phyloP scores from a whole-genome alignment of 1,140 invertebrate genomes.

The Globodera ellingtonae region DNA sequence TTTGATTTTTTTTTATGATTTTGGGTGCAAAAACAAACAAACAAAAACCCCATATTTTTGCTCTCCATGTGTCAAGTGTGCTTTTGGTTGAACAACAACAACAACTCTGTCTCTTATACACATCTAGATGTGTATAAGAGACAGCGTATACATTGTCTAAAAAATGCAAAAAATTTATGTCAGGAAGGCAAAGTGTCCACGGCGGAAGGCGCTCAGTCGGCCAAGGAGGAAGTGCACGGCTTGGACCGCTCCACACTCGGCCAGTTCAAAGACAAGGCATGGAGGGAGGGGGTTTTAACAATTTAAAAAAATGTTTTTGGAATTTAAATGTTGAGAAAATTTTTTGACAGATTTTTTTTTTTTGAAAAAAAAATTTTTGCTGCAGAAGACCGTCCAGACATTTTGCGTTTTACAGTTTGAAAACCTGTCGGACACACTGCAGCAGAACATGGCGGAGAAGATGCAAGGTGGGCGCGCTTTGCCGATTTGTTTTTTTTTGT shows the following conservation, averaged over 20 bases:
- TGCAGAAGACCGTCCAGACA: background rate
- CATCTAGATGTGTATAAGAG: too few relatives aligned
- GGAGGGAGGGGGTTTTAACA: conserved; percentile 22
- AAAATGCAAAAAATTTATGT: conserved; percentile 25
- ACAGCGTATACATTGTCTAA: too few relatives aligned
- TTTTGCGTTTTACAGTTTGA: conserved; percentile 27
- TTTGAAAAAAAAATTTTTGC: background rate
- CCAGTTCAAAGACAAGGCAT: conserved; percentile 47
- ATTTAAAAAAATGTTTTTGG: background rate
- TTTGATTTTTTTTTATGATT: too few relatives aligned
- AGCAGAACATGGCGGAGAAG: background rate
- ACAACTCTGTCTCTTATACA: too few relatives aligned
- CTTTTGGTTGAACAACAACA: too few relatives aligned
- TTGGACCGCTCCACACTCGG: conserved; percentile 55
- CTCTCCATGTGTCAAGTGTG: too few relatives aligned
- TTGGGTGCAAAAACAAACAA: too few relatives aligned
- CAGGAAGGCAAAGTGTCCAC: conserved; percentile 20
- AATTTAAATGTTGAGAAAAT: conserved; percentile 33
- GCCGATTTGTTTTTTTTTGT: background rate
- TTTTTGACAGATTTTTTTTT: background rate
- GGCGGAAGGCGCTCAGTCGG: conserved; percentile 31
- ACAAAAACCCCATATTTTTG: too few relatives aligned
- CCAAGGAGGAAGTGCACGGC: conserved; percentile 46
- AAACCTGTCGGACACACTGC: conserved; percentile 9
- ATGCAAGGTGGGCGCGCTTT: background rate